These are phyloP conservation scores for Stenodema calcarata DNA, from an alignment of 2,888 invertebrate genomes.

Conservation along the genomic window DNA sequence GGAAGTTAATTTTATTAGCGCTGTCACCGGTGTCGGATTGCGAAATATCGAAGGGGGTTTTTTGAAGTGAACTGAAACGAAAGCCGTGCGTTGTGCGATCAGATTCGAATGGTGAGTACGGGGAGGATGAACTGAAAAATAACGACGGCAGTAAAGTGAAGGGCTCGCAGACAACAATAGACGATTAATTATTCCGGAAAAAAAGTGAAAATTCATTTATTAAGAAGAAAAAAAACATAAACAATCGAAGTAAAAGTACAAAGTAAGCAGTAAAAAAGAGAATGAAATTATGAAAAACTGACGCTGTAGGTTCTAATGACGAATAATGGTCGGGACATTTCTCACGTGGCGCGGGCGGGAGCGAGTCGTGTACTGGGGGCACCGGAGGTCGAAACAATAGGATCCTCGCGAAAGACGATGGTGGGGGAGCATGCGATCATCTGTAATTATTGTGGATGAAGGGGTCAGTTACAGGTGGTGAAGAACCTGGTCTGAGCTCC, in stretches of 20 bases:
- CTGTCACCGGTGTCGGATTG: no score
- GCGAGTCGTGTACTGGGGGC: conserved; percentile 11
- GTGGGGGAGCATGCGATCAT: conserved; percentile 24
- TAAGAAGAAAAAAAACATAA: neutral
- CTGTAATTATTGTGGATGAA: conserved; percentile 13
- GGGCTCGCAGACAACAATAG: neutral
- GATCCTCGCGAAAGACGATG: neutral
- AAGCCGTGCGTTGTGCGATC: neutral
- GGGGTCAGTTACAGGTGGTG: conserved; percentile 2
- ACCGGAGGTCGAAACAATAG: neutral
- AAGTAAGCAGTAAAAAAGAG: neutral
- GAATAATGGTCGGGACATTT: conserved; percentile 43
- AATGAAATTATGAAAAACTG: conserved; percentile 17
- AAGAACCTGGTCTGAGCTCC: neutral
- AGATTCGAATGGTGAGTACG: neutral
- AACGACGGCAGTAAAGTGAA: conserved; percentile 12
- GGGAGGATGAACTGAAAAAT: neutral
- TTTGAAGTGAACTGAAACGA: neutral
- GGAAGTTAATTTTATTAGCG: neutral
- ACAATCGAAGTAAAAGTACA: conserved; percentile 34
- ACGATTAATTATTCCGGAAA: conserved; percentile 1
- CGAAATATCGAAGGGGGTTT: no score
- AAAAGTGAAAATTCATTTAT: neutral
- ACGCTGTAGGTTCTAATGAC: conserved; percentile 45
- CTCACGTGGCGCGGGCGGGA: neutral